Evolutionary conservation across 2,888 invertebrate species (phyloP).

Genomic region (Eupithecia tripunctaria): DNA sequence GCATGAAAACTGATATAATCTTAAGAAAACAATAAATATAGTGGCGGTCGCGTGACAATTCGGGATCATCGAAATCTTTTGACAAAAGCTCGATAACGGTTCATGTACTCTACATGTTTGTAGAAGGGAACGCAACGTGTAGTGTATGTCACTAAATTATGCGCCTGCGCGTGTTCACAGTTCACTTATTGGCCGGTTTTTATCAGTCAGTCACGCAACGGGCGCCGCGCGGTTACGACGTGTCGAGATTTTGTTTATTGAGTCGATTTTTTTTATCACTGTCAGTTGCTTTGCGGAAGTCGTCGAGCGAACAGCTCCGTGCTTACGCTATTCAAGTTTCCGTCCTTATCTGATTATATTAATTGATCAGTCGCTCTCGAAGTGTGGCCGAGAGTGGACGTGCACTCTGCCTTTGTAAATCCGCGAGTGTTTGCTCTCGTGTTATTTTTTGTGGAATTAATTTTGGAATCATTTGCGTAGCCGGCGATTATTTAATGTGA

Average conservation of each 20-base stretch:
- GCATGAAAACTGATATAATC: background rate
- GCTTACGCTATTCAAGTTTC: slow-evolving; percentile 31
- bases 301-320: slow-evolving; percentile 20
- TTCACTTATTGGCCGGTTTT: slow-evolving; percentile 44
- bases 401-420: slow-evolving; percentile 39
- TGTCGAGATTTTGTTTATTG: slow-evolving; percentile 11
- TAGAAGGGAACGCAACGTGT: slow-evolving; percentile 49
- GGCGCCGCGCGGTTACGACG: slow-evolving; percentile 23
- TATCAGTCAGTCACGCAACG: slow-evolving; percentile 53
- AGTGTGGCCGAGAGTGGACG: slow-evolving; percentile 51
- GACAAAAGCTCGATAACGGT: slow-evolving; percentile 55
- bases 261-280: slow-evolving; percentile 20
- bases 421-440: slow-evolving; percentile 50
- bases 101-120: slow-evolving; percentile 56
- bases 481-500: slow-evolving; percentile 37
- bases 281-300: slow-evolving; percentile 47
- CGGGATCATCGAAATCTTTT: slow-evolving; percentile 31
- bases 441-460: slow-evolving; percentile 38
- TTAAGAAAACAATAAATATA: slow-evolving; percentile 9
- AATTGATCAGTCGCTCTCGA: slow-evolving; percentile 45
- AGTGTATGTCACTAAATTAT: slow-evolving; percentile 43
- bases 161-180: slow-evolving; percentile 52
- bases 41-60: slow-evolving; percentile 32
- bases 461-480: slow-evolving; percentile 37
- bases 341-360: slow-evolving; percentile 23